A percentile compares a stretch with the other conserved stretches of the same genome.
phyloP scores from a whole-genome alignment of 2,113 vertebrate genomes.

The Elgaria multicarinata region DNA sequence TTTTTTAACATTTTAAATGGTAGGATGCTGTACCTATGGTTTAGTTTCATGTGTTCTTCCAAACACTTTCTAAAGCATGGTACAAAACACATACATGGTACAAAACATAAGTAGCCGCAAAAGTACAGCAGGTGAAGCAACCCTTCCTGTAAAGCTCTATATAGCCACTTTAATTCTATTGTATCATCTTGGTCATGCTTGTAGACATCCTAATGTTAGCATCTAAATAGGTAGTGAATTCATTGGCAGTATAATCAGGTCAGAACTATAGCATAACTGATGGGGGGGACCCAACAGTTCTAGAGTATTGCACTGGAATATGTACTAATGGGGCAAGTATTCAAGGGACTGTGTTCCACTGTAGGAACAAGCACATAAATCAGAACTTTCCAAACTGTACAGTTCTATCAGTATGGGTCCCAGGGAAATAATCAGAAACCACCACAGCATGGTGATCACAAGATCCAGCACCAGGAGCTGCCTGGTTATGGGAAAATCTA shows the following conservation, averaged over 20 bases:
- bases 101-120: not conserved
- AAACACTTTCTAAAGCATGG: not conserved
- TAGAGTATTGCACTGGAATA: constrained; percentile 41
- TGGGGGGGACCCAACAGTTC: constrained; percentile 35
- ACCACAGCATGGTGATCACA: no score
- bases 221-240: not conserved
- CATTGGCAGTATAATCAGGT: not conserved
- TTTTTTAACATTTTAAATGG: not conserved
- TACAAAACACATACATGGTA: not conserved
- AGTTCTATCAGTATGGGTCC: no score
- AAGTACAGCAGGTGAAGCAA: not conserved
- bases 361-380: no score
- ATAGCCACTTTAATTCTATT: not conserved
- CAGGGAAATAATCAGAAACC: no score
- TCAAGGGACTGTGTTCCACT: not conserved
- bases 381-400: no score
- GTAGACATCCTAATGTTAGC: not conserved
- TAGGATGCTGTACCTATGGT: not conserved
- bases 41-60: not conserved
- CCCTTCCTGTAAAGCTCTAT: not conserved
- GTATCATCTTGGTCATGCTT: not conserved
- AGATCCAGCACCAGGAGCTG: no score
- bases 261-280: not conserved
- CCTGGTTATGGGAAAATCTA: no score
- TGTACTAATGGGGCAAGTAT: constrained; percentile 44